Conservation (phyloP, 2,888 invertebrate species). For the Oeneis ivallda region DNA sequence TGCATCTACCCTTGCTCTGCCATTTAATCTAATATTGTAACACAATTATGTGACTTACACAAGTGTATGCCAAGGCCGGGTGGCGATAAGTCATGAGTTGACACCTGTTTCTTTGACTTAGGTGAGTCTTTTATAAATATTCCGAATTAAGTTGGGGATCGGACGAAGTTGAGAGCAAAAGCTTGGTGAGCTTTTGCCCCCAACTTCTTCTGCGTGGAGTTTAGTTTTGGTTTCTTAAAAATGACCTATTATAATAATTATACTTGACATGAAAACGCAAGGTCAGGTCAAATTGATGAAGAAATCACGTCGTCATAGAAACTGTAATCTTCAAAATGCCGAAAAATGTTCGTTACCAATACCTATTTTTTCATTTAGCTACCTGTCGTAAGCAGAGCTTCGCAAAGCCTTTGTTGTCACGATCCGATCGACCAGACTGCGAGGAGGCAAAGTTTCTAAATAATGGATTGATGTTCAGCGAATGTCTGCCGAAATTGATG, state of each 20-base stretch:
- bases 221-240: too few relatives aligned
- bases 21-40: slow-evolving; percentile 38
- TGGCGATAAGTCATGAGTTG: slow-evolving; percentile 33
- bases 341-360: neutral
- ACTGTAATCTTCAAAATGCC: neutral
- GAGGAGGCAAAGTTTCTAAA: neutral
- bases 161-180: too few relatives aligned
- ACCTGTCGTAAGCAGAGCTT: slow-evolving; percentile 8
- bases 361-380: neutral
- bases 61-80: slow-evolving; percentile 33
- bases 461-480: slow-evolving; percentile 10
- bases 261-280: too few relatives aligned
- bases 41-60: slow-evolving; percentile 34
- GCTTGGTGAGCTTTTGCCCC: too few relatives aligned
- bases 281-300: too few relatives aligned
- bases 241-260: too few relatives aligned
- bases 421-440: neutral
- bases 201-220: too few relatives aligned
- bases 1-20: slow-evolving; percentile 23
- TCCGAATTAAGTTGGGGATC: too few relatives aligned
- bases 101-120: slow-evolving; percentile 23
- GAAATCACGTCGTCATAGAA: too few relatives aligned
- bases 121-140: neutral
- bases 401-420: neutral
- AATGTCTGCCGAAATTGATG: too few relatives aligned